Percentiles rank a stretch among this genome's conserved stretches.
Evolutionary conservation across 2,113 vertebrate genomes (phyloP).

Genomic region (Notiomystis cincta): DNA sequence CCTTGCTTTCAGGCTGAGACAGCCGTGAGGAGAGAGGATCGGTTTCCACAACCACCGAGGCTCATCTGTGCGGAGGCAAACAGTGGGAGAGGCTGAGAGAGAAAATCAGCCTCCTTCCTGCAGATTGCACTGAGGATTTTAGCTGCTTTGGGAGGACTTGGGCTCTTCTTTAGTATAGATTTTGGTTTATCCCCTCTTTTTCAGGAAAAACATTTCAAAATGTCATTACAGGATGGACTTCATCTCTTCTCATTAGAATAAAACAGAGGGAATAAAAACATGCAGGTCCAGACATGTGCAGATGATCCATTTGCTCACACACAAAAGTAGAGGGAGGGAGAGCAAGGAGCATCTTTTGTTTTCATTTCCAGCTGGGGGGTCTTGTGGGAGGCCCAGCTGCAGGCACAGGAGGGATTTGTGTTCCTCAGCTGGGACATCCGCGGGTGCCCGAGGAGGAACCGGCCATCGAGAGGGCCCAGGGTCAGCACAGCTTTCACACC

Average conservation of each 20-base stretch:
- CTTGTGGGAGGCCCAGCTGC: background rate
- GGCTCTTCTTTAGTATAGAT: background rate
- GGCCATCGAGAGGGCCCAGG: rapidly evolving
- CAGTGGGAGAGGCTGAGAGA: background rate
- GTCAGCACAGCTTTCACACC: background rate
- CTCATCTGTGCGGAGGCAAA: background rate
- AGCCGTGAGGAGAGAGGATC: background rate
- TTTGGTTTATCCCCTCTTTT: background rate
- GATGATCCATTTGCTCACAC: background rate
- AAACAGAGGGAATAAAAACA: background rate
- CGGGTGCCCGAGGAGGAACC: rapidly evolving
- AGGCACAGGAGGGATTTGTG: background rate
- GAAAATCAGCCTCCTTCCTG: background rate
- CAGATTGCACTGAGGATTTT: background rate
- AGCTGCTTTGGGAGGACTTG: background rate
- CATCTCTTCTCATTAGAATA: background rate
- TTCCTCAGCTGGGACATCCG: rapidly evolving
- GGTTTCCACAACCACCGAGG: rapidly evolving
- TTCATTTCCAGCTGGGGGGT: background rate
- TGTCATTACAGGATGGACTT: background rate
- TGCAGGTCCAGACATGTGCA: background rate
- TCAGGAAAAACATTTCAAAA: background rate
- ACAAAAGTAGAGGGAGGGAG: background rate
- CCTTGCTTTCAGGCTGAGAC: background rate
- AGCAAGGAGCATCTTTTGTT: background rate